Base-by-base conservation (phyloP, 2,113 vertebrate genomes). In the Melanerpes aurifrons region DNA sequence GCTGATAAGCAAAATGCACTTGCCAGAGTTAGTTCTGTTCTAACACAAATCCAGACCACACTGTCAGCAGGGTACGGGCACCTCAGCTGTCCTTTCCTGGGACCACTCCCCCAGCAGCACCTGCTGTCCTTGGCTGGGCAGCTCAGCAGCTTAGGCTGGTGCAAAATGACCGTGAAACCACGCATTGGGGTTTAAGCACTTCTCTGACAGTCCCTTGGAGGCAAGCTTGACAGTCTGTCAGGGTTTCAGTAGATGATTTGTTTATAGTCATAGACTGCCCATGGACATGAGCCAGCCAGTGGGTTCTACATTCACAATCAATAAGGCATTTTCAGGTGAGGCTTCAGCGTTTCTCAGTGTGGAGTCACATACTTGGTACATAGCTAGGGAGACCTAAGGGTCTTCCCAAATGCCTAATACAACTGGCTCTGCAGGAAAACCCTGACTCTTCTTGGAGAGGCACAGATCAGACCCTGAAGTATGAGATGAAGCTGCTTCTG, bases 81-180 rank as follows among this genome's bases (percentile, higher is more conserved):
- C 25, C 13, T 21, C 0, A 2, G 15, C 29, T 61, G 12, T 22
- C 32, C 10, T 2, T 11, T 47, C 26, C 9, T 1, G 1, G 37
- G n/a, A 71, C 15, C 21, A 61, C 12, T 15, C 57, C 25, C 45
- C 58, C 43, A 59, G 18, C 32, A 67, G 47, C 26, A 66, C 15
- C 31, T 71, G 53, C 69, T 2, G 0, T 37, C 4, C 0, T n/a
- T 1, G 2, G 24, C 48, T 1, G 2, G 72, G 84, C 53, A 75
- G 24, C n/a, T 76, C 64, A 53, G 54, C 69, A 71, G 58, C 74
- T 80, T 50, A 16, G 76, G 43, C 37, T 89, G 43, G 56, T 1
- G 1, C 29, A 74, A 64, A 89, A 69, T 7, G 21, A 45, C 16
- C 0, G 0, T 29, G 32, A 86, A 92, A 74, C 11, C 45, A 66